A percentile compares a stretch with the other conserved stretches of the same genome.
Evolutionary conservation across 2,888 invertebrate genomes (phyloP).

Genomic region (Lepidochitona cinerea): DNA sequence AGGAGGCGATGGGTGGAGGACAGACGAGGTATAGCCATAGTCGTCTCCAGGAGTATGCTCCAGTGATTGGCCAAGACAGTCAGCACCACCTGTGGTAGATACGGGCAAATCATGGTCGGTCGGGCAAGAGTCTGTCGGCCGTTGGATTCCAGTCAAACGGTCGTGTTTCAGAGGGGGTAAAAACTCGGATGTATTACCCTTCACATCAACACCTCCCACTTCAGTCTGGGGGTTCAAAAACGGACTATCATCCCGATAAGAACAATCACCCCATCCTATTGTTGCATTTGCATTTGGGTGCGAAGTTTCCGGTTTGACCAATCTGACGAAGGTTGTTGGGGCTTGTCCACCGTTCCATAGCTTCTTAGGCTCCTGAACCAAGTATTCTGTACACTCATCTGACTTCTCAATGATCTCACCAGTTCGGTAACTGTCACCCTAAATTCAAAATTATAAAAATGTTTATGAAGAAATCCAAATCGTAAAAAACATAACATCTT

Average conservation of each 20-base stretch:
- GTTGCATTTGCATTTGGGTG: too few relatives aligned
- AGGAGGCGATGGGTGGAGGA: neutral
- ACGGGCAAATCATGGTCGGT: neutral
- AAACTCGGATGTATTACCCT: neutral
- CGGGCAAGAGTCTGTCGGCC: neutral
- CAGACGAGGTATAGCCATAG: neutral
- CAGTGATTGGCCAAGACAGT: neutral
- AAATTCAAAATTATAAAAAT: too few relatives aligned
- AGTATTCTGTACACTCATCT: too few relatives aligned
- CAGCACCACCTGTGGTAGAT: neutral
- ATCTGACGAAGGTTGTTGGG: too few relatives aligned
- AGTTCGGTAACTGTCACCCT: too few relatives aligned
- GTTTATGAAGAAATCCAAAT: too few relatives aligned
- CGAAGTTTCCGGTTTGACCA: too few relatives aligned
- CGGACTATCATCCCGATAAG: neutral
- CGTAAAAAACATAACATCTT: too few relatives aligned
- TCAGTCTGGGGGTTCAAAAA: neutral
- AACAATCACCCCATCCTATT: neutral
- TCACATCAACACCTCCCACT: neutral
- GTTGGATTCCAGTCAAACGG: neutral
- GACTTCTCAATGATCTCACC: too few relatives aligned
- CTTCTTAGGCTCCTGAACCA: too few relatives aligned
- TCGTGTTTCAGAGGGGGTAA: neutral
- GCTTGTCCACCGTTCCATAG: too few relatives aligned
- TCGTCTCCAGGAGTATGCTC: neutral